Percentiles rank a stretch among this genome's conserved stretches.
Evolutionary conservation across 2,888 invertebrate species (phyloP).

Genomic region (Eupithecia inturbata): DNA sequence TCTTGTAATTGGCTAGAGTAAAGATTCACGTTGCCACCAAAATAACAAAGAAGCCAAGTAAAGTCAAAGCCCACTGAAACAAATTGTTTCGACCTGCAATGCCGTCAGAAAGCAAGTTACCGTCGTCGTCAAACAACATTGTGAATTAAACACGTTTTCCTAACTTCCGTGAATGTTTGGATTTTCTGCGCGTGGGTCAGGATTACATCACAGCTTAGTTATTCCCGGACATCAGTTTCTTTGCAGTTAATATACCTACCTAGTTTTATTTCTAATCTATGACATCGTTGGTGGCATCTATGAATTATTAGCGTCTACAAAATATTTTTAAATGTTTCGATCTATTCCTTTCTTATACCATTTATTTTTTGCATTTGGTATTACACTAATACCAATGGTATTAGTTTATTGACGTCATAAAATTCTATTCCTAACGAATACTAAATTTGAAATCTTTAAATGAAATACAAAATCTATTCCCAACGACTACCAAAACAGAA

Average conservation of each 20-base stretch:
- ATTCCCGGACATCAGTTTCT: conserved; percentile 22
- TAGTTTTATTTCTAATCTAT: background rate
- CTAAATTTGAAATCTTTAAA: too few relatives aligned
- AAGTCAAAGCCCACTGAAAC: background rate
- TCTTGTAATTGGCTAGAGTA: background rate
- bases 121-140: conserved; percentile 13
- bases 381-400: too few relatives aligned
- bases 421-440: too few relatives aligned
- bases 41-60: background rate
- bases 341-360: too few relatives aligned
- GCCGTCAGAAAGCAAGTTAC: background rate
- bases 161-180: conserved; percentile 7
- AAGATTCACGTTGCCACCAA: background rate
- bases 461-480: too few relatives aligned
- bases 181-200: conserved; percentile 28
- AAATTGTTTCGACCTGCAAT: background rate
- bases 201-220: conserved; percentile 34
- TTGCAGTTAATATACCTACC: background rate
- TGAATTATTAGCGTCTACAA: too few relatives aligned
- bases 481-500: too few relatives aligned
- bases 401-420: too few relatives aligned
- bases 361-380: too few relatives aligned
- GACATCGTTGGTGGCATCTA: too few relatives aligned
- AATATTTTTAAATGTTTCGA: too few relatives aligned
- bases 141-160: conserved; percentile 21